Evolutionary conservation across 2,888 invertebrate species (phyloP), one percentile per base, ranked within the genome.

Genomic region (Chamaedrilus cognettii): DNA sequence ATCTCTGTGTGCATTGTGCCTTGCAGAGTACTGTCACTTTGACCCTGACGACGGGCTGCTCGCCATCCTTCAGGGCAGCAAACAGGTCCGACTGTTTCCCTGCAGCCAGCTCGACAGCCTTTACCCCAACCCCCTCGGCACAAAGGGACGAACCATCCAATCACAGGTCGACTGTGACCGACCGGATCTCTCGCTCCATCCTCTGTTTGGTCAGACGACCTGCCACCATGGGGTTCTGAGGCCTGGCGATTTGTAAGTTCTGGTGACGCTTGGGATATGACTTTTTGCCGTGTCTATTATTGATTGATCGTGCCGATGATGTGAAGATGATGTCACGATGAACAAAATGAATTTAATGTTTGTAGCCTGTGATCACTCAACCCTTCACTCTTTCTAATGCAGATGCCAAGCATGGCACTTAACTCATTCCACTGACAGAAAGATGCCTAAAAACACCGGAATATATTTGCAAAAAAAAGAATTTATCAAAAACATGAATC

Each of bases 1-100:
- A 19, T 58, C 11, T 58, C 33, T 32, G 11, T 42, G 33, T 58
- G 30, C 19, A 19, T 58, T 57, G n/a, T 58, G 50, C 11, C 11
- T 58, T 68, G 32, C 71, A 75, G 75, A 76, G 49, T 76, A 74
- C 63, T 75, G 74, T 49, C 76, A 76, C 60, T 68, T 70, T 42
- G 76, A 76, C 59, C 74, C 76, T 0, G 76, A 76, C 60, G 75
- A 76, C 65, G 76, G 76, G 2, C 50, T 75, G 28, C 66, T 76
- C 4, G 58, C 73, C n/a, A 70, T 75, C 28, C 34, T 74, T n/a
- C n/a, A 66, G 7, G 76, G 76, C n/a, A 26, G 42, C 23, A 76
- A 76, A 59, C 62, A 68, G 57, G 70, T 74, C 11, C 71, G 75
- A n/a, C 66, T 76, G 60, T 76, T 72, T 63, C 70, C 72, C 26